These are phyloP conservation scores for Syngnathoides biaculeatus DNA, from an alignment of 2,113 vertebrate genomes.

Conservation along the genomic window DNA sequence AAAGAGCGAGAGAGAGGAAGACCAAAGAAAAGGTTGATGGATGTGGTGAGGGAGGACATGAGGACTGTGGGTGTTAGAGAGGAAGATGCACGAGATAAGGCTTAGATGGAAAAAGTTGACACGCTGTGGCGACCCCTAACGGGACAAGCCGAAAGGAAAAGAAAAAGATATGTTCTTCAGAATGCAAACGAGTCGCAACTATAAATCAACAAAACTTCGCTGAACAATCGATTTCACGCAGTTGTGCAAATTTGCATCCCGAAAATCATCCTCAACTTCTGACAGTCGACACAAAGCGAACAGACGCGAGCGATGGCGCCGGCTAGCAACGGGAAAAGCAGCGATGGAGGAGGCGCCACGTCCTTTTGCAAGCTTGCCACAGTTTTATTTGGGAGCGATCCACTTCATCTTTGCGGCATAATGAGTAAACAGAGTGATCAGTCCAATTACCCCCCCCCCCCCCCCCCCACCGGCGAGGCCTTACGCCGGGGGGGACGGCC, in stretches of 20 bases:
- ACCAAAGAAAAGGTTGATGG: no score
- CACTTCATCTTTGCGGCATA: constrained; percentile 67
- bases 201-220: no score
- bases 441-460: no score
- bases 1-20: no score
- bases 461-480: constrained; percentile 59
- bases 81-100: no score
- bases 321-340: background rate
- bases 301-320: background rate
- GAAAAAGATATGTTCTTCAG: no score
- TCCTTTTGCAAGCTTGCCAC: constrained; percentile 45
- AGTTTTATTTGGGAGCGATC: constrained; percentile 55
- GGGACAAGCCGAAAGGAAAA: no score
- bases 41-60: no score
- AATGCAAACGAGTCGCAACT: no score
- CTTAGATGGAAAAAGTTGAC: no score
- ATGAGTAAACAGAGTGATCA: constrained; percentile 71
- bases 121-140: no score
- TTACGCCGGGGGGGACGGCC: constrained; percentile 62
- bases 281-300: constrained; percentile 13
- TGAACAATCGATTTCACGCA: background rate
- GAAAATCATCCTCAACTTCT: background rate
- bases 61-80: no score
- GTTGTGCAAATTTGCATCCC: background rate
- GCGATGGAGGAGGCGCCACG: constrained; percentile 52